Evolutionary conservation across 37 sponge, comb jelly and placozoan genomes (phyloP).

Genomic region (Halichondria panicea): DNA sequence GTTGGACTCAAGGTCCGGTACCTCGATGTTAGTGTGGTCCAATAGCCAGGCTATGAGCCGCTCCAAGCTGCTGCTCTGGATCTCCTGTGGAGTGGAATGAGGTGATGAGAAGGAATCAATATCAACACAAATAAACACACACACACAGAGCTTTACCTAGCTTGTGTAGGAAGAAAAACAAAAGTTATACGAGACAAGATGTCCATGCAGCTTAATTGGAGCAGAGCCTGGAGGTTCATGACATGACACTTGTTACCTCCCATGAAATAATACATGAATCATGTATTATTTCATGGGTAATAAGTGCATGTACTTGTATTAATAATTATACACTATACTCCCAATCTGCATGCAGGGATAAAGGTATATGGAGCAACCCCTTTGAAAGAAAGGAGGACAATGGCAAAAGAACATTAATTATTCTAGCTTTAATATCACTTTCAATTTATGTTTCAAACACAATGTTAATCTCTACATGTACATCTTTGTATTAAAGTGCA

Average conservation of each 20-base stretch:
- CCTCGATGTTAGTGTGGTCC: conserved; percentile 52
- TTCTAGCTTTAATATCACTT: too few species aligned
- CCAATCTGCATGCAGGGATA: conserved; percentile 37
- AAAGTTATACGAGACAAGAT: conserved; percentile 42
- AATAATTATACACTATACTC: not conserved
- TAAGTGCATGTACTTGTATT: too few species aligned
- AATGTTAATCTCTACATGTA: too few species aligned
- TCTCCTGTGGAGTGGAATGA: too few species aligned
- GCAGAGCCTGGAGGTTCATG: conserved; percentile 82
- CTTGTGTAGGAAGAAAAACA: conserved; percentile 51
- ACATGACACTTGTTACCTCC: too few species aligned
- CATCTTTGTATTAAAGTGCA: not conserved
- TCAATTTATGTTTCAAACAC: too few species aligned
- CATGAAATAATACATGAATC: too few species aligned
- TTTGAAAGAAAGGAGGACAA: conserved; percentile 53
- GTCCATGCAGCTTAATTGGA: conserved; percentile 49
- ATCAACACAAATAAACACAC: too few species aligned
- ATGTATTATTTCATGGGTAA: too few species aligned
- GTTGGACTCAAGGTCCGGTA: conserved; percentile 4
- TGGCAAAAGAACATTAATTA: too few species aligned
- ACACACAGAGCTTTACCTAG: too few species aligned
- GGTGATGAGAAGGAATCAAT: too few species aligned
- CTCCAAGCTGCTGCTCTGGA: conserved; percentile 24
- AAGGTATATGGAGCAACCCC: conserved; percentile 72
- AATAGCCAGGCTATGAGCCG: conserved; percentile 67